Percentiles rank a stretch among this genome's conserved stretches.
phyloP scores from a whole-genome alignment of 2,888 invertebrate genomes.

The Bombylius discolor region DNA sequence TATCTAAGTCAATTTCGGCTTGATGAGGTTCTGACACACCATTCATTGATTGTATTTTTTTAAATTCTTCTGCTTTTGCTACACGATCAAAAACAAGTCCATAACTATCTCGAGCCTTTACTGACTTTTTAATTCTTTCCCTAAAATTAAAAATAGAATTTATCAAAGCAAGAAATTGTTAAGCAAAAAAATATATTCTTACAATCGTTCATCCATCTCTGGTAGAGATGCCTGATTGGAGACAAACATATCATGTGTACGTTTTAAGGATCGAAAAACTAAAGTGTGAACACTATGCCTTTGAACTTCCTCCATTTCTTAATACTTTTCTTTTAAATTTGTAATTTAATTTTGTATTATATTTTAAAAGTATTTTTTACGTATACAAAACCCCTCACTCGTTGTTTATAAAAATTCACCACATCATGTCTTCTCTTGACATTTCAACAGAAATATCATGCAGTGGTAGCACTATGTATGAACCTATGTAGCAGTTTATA shows the following conservation, averaged over 20 bases:
- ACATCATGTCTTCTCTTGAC: no score
- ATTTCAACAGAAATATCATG: no score
- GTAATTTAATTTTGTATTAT: no score
- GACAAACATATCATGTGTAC: conserved; percentile 96
- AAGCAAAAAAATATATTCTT: conserved; percentile 31
- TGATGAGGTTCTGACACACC: conserved; percentile 16
- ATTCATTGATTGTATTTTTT: conserved; percentile 14
- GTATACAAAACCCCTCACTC: no score
- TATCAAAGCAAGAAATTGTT: neutral
- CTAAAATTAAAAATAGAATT: conserved; percentile 37
- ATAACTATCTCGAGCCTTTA: conserved; percentile 78
- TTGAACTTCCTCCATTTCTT: conserved; percentile 62
- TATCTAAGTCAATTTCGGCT: conserved; percentile 23
- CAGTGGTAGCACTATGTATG: no score
- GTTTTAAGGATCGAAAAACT: conserved; percentile 90
- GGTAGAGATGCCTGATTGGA: conserved; percentile 79
- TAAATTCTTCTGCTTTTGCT: conserved; percentile 29
- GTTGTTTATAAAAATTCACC: no score
- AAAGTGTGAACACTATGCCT: conserved; percentile 94
- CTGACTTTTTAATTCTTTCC: conserved; percentile 53
- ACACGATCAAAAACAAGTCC: conserved; percentile 71
- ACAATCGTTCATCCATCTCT: conserved; percentile 73
- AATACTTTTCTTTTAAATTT: neutral
- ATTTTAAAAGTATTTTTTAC: no score
- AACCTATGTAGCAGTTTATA: no score